Conservation (phyloP, 2,797 vertebrate genomes). For the Vipera latastei region DNA sequence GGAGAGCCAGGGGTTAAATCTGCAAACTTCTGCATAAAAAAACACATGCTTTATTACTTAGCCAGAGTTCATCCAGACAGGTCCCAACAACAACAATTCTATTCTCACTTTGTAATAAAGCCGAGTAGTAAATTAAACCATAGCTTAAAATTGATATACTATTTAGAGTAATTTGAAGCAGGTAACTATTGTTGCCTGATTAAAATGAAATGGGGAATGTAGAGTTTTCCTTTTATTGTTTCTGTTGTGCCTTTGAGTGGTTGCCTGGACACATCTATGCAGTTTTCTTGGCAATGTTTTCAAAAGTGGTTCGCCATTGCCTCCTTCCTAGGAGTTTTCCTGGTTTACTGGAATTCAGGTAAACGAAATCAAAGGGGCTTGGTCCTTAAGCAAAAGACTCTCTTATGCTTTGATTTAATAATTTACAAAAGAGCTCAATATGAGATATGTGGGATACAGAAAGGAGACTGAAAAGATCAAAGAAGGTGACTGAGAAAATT, state of each 20-base stretch:
- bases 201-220: background rate
- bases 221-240: background rate
- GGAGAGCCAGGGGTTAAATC: background rate
- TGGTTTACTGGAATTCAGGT: background rate
- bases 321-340: background rate
- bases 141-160: background rate
- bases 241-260: background rate
- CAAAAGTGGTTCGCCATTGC: background rate
- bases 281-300: background rate
- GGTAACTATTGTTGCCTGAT: background rate
- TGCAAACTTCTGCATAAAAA: background rate
- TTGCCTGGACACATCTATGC: background rate
- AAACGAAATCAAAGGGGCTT: background rate
- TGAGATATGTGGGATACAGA: background rate
- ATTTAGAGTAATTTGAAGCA: background rate
- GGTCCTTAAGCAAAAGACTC: background rate
- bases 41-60: background rate
- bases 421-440: slow-evolving; percentile 1
- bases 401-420: background rate
- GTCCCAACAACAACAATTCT: background rate
- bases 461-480: background rate
- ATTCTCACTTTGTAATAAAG: background rate
- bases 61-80: background rate
- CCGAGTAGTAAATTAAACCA: background rate
- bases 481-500: background rate